Percentiles rank a stretch among this genome's conserved stretches.
phyloP scores from a whole-genome alignment of 2,797 vertebrate species.

The Myiotriccus ornatus region DNA sequence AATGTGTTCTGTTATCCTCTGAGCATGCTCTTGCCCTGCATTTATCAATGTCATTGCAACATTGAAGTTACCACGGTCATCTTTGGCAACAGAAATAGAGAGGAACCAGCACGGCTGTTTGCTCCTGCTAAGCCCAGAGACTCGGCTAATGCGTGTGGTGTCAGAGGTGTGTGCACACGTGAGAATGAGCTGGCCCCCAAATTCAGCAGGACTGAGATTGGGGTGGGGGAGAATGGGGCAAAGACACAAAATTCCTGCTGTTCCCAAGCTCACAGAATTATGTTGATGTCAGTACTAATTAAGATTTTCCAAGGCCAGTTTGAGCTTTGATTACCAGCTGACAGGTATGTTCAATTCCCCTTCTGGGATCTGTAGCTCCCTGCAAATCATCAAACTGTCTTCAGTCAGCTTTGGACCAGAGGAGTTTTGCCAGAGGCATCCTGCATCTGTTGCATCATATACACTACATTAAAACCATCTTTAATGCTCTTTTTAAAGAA shows the following conservation, averaged over 20 bases:
- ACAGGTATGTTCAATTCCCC: constrained; percentile 72
- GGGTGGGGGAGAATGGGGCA: neutral
- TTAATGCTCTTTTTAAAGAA: constrained; percentile 55
- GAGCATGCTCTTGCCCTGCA: neutral
- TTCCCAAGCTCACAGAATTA: constrained; percentile 33
- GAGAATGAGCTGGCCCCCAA: neutral
- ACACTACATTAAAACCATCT: constrained; percentile 77
- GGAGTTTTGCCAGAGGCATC: constrained; percentile 70
- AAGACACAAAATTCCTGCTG: neutral
- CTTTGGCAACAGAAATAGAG: neutral
- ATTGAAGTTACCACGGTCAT: neutral
- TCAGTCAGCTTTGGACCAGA: constrained; percentile 58
- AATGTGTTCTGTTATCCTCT: neutral
- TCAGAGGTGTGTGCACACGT: neutral
- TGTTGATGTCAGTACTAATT: constrained; percentile 71
- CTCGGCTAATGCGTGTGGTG: accelerated
- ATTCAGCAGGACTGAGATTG: neutral
- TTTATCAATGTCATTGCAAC: neutral
- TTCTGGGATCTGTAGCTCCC: constrained; percentile 50
- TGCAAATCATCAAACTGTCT: constrained; percentile 77
- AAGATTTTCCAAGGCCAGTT: constrained; percentile 19
- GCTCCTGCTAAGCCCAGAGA: neutral
- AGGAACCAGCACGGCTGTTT: neutral
- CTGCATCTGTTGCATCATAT: constrained; percentile 65
- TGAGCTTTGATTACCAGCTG: constrained; percentile 67